Evolutionary conservation across 1,140 invertebrate genomes (phyloP).

Genomic region (Physella acuta): DNA sequence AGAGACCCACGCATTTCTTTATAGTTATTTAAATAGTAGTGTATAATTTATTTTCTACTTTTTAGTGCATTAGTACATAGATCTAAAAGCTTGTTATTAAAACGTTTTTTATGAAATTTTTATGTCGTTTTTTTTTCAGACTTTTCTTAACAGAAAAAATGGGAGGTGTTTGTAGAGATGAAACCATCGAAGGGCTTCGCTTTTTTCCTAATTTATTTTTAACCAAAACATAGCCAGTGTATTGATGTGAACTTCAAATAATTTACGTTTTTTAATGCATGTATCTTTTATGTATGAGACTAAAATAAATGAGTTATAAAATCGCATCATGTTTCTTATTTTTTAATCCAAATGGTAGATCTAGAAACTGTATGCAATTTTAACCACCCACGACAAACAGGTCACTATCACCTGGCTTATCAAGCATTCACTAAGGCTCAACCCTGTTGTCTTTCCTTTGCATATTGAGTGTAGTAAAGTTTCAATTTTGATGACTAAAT

Average conservation of each 20-base stretch:
- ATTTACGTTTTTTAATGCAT: too few species aligned
- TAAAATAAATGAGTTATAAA: too few species aligned
- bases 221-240: constrained; percentile 2
- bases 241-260: neutral
- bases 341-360: too few species aligned
- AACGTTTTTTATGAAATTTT: neutral
- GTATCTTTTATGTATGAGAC: too few species aligned
- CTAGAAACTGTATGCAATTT: too few species aligned
- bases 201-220: constrained; percentile 88
- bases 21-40: neutral
- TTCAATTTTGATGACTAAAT: too few species aligned
- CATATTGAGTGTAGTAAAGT: too few species aligned
- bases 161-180: constrained; percentile 87
- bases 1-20: neutral
- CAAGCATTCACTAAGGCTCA: too few species aligned
- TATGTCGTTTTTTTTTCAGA: constrained; percentile 42
- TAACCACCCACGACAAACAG: too few species aligned
- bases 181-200: constrained; percentile 86
- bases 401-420: too few species aligned
- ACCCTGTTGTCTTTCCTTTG: too few species aligned
- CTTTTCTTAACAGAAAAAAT: constrained; percentile 79
- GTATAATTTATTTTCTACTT: neutral
- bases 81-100: neutral
- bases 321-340: too few species aligned
- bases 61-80: neutral